Conservation (phyloP, 30 jellyfish, hydroid and myxozoan species). For the Cassiopea andromeda region DNA sequence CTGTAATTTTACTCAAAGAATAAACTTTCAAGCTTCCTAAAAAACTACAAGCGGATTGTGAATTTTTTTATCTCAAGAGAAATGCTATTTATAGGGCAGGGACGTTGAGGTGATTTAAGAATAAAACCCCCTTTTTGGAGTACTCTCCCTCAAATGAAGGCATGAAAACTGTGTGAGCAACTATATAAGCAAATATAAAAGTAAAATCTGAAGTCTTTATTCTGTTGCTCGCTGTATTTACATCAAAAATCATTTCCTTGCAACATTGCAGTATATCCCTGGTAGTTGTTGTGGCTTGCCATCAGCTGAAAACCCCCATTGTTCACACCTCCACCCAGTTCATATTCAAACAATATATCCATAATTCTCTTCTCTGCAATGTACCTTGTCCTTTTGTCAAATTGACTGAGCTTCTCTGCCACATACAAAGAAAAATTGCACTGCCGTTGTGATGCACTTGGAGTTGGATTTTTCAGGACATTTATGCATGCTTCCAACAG, state of each 20-base stretch:
- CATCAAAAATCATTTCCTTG: neutral
- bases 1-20: no score
- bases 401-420: conserved; percentile 29
- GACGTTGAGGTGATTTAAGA: no score
- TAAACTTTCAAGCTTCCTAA: no score
- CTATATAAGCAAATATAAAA: neutral
- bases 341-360: conserved; percentile 40
- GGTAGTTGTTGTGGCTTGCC: neutral
- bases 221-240: neutral
- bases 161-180: neutral
- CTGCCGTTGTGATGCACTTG: no score
- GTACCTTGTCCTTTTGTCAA: conserved; percentile 7
- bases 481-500: no score
- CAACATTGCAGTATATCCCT: neutral
- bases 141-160: no score
- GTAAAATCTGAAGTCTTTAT: neutral
- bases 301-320: neutral
- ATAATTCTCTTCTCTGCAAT: conserved; percentile 30
- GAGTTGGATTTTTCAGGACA: no score
- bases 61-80: no score
- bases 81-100: no score
- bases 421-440: conserved; percentile 41
- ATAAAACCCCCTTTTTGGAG: no score
- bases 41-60: no score
- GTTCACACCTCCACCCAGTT: neutral